Conservation (phyloP, 2,797 vertebrate species). For the Anniella stebbinsi region DNA sequence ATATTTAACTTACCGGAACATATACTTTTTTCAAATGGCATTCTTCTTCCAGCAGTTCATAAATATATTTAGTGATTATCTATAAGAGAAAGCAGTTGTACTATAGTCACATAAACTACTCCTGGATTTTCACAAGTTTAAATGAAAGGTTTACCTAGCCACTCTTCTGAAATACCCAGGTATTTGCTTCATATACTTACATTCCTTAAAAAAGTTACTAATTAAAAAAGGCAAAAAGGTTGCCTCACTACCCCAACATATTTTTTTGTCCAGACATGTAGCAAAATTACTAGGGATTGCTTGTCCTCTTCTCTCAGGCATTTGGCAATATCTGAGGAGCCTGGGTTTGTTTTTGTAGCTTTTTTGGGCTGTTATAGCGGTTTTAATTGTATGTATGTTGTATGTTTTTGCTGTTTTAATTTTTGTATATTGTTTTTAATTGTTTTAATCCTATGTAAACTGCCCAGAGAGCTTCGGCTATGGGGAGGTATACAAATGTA, state of each 20-base stretch:
- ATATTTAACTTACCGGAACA: slow-evolving; percentile 91
- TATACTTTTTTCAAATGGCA: slow-evolving; percentile 94
- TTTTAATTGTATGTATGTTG: too few relatives aligned
- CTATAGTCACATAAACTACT: slow-evolving; percentile 42
- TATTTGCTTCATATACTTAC: neutral
- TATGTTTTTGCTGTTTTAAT: too few relatives aligned
- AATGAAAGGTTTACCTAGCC: neutral
- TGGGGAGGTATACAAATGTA: too few relatives aligned
- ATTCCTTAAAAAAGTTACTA: slow-evolving; percentile 7
- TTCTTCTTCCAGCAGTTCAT: slow-evolving; percentile 92
- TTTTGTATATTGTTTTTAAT: too few relatives aligned
- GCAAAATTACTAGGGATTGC: slow-evolving; percentile 36
- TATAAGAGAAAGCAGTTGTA: slow-evolving; percentile 72
- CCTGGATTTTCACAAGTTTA: slow-evolving; percentile 17
- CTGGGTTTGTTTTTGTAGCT: too few relatives aligned
- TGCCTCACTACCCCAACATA: neutral
- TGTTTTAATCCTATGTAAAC: too few relatives aligned
- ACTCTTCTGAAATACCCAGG: neutral
- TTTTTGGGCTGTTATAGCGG: too few relatives aligned
- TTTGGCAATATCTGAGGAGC: too few relatives aligned
- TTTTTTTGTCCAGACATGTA: neutral
- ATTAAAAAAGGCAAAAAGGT: slow-evolving; percentile 7
- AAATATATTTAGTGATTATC: slow-evolving; percentile 97
- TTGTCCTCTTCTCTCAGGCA: slow-evolving; percentile 28
- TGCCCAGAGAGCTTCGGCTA: too few relatives aligned